A percentile compares a stretch with the other conserved stretches of the same genome.
These are phyloP conservation scores for Catharus bicknelli DNA, from an alignment of 2,113 vertebrate genomes.

Conservation along the genomic window DNA sequence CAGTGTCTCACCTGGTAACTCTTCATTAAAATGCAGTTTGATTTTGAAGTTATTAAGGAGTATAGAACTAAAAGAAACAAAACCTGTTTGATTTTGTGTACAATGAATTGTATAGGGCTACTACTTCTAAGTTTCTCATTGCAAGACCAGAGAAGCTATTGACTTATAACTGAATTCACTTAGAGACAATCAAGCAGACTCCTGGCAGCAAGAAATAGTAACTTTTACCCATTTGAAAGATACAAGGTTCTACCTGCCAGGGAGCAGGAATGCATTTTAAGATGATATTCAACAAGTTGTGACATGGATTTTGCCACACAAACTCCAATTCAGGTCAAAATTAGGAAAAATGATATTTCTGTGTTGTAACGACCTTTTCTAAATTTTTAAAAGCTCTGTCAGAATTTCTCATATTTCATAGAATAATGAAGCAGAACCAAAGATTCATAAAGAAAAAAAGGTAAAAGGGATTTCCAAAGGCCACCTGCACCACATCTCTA, in stretches of 20 bases:
- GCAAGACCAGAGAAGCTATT: neutral
- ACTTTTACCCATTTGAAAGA: neutral
- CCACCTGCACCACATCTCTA: neutral
- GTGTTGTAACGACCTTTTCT: neutral
- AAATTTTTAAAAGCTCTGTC: neutral
- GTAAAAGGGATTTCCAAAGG: neutral
- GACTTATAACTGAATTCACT: neutral
- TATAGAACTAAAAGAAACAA: neutral
- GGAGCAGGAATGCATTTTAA: neutral
- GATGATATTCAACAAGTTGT: neutral
- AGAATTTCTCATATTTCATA: neutral
- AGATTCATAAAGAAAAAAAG: neutral
- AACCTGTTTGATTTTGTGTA: neutral
- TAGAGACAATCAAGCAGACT: neutral
- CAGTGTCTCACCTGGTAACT: accelerated
- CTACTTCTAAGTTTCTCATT: neutral
- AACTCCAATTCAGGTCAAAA: neutral
- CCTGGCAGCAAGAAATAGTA: neutral
- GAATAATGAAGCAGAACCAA: neutral
- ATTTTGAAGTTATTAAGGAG: neutral
- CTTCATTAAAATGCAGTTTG: neutral
- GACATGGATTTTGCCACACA: neutral
- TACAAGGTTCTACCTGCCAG: neutral
- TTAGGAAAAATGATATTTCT: neutral
- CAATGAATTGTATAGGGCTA: neutral